phyloP scores from a whole-genome alignment of 2,113 vertebrate species.

The Isichthys henryi region DNA sequence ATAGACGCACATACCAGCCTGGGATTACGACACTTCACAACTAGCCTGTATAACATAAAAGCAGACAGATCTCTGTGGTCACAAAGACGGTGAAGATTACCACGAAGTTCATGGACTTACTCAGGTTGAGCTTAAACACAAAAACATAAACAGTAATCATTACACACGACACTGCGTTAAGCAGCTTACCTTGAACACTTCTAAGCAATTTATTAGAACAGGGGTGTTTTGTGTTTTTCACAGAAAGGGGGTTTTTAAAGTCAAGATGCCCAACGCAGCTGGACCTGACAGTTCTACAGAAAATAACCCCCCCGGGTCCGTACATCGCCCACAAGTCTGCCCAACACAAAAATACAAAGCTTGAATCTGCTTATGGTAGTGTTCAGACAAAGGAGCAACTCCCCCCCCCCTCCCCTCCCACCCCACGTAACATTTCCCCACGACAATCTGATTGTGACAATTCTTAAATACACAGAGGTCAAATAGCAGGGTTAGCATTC shows the following conservation, averaged over 20 bases:
- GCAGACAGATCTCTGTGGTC: background rate
- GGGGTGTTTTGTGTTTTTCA: conserved; percentile 52
- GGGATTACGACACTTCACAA: background rate
- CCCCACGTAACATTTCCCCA: conserved; percentile 15
- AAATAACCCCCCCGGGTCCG: conserved; percentile 46
- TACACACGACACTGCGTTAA: conserved; percentile 42
- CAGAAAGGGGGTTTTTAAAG: conserved; percentile 44
- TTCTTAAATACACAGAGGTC: conserved; percentile 51
- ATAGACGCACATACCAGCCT: background rate
- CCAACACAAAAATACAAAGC: conserved; percentile 46
- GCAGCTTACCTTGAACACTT: conserved; percentile 55
- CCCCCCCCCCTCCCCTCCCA: background rate
- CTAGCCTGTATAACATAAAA: background rate
- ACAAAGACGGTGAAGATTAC: background rate
- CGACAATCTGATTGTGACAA: conserved; percentile 36
- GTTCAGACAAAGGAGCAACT: background rate
- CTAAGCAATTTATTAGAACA: conserved; percentile 68
- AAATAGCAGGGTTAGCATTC: conserved; percentile 46
- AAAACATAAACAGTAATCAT: conserved; percentile 37
- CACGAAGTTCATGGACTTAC: background rate
- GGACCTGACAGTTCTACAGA: conserved; percentile 43
- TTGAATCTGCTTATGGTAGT: conserved; percentile 36
- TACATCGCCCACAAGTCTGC: conserved; percentile 40
- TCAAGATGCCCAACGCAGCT: conserved; percentile 47
- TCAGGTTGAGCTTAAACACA: background rate